Evolutionary conservation across 2,113 vertebrate genomes (phyloP), one percentile per base, ranked within the genome.

Genomic region (Cyanoramphus novaezelandiae): DNA sequence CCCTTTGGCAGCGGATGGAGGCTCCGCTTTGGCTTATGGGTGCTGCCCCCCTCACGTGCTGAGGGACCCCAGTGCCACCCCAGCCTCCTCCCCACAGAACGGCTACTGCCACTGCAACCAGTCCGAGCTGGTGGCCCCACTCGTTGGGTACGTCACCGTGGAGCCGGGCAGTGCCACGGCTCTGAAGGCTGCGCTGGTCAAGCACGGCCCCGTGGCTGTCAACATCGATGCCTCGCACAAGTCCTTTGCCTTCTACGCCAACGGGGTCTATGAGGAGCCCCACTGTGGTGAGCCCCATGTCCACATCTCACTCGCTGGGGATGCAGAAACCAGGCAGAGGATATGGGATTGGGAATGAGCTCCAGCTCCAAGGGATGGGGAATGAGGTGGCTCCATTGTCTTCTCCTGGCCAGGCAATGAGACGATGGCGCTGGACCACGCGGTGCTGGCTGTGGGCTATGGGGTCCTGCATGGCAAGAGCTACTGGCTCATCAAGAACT

Each of bases 401-500:
- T 62, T 68, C 23, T 33, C 25, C 70, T 3, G 24, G 23, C 17
- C 82, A 99, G 99, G 98, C 50, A 99, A 98, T 1, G 97, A 95
- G 23, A 63, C 57, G 0, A 83, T 94, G 3, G 97, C 97, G 17
- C 85, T 98, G 95, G 98, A 99, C 87, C 98, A 98, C 2, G 97
- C 98, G 1, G 98, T 98, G 94, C 97, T 98, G 6, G 98, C 98
- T 2, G 98, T 98, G 72, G 98, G 98, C 29, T 98, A 98, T 6
- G 98, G 98, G 35, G 93, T 95, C 46, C 94, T 98, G 64, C 60
- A 88, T 0, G 97, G 96, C 10, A 88, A 98, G 64, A 88, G 96
- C 4, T 98, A 98, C 93, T 98, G 98, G 98, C 92, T 99, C 39
- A 87, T 99, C 75, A 99, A 99, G 97, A 99, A 99, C 97, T 99